Evolutionary conservation across 64 coral and sea anemone species (phyloP), one percentile per base, ranked within the genome.

Genomic region (Catalaphyllia jardinei): DNA sequence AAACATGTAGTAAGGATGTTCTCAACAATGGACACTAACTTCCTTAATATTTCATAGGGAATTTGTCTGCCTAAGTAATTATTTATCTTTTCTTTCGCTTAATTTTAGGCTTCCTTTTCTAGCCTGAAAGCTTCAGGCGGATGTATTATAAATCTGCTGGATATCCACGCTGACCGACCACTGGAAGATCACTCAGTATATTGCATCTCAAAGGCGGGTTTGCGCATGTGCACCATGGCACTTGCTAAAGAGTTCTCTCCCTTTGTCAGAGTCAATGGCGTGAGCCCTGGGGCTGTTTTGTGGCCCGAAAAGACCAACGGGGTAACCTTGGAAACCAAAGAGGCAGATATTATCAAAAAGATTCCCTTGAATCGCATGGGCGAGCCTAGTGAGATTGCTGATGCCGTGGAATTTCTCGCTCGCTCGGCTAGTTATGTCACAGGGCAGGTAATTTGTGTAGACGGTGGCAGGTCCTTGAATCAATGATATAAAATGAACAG

Each of bases 191-290:
- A 93, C 64, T 82, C 94, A 75, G 87, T 90, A 38, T 96, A 93
- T 71, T 93, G 87, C 87, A 93, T 96, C 38, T 87, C 90, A 11
- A 93, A 96, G 52, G 94, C 94, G 1, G 90, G 90, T 51, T 87
- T 96, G 22, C 90, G 89, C 42, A 93, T 93, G 94, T 92, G 90
- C 18, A 96, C 94, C 38, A 81, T 89, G 38, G 42, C 87, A 0
- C 67, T 96, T 4, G 94, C 94, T 14, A 86, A 89, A 52, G 94
- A 96, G 8, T 96, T 93, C 30, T 90, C 94, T 0, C 94, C 90
- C 6, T 38, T 61, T 86, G 90, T 96, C 2, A 50, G 94, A 73
- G 90, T 96, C 33, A 96, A 92, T 15, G 94, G 84, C 61, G 57
- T 95, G 1, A 71, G 85, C 4, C 89, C 89, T 8, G 87, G 80